A percentile compares a stretch with the other conserved stretches of the same genome.
These are phyloP conservation scores for Acanthaster planci DNA, from an alignment of 35 echinoderm and acorn worm species.

Conservation along the genomic window DNA sequence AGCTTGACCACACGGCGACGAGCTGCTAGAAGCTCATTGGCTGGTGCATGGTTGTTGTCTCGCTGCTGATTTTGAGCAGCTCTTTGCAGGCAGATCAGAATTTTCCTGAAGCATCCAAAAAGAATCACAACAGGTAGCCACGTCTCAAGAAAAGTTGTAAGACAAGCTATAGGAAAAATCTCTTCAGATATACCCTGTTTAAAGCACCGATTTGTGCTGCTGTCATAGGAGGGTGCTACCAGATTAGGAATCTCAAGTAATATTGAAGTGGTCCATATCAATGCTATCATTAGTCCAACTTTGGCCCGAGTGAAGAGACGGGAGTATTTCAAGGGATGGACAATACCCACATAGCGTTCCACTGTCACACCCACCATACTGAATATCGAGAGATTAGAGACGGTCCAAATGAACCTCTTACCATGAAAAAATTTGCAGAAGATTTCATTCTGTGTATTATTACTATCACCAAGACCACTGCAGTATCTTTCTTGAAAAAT, in stretches of 20 bases:
- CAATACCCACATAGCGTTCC: background rate
- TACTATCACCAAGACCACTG: background rate
- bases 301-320: background rate
- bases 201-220: too few relatives aligned
- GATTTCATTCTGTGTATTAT: background rate
- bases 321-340: background rate
- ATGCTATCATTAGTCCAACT: background rate
- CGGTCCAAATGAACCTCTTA: background rate
- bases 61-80: background rate
- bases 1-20: background rate
- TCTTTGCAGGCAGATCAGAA: background rate
- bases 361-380: background rate
- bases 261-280: background rate
- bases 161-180: too few relatives aligned
- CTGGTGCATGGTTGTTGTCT: constrained; percentile 1
- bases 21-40: background rate
- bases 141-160: too few relatives aligned
- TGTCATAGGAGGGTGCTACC: too few relatives aligned
- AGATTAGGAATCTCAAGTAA: background rate
- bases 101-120: background rate
- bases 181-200: too few relatives aligned
- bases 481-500: background rate
- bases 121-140: background rate
- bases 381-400: background rate
- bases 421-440: background rate